These are phyloP conservation scores for Ganaspis sp. DNA, from an alignment of 1,140 invertebrate species.

Conservation along the genomic window DNA sequence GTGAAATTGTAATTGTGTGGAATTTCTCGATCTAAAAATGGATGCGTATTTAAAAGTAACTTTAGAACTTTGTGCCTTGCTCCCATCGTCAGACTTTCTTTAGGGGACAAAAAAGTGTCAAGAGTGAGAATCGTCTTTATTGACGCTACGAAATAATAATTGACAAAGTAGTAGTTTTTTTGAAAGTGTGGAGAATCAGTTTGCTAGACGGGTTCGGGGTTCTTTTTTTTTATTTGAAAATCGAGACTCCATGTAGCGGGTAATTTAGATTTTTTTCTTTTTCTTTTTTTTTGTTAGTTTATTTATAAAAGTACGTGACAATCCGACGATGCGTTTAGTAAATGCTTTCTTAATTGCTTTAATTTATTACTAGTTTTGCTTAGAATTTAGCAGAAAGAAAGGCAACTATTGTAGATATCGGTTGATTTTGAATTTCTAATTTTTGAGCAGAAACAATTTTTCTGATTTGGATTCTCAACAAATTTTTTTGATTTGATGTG, in stretches of 20 bases:
- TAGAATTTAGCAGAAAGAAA: not conserved
- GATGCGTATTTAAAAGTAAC: constrained; percentile 20
- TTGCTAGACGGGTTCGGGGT: not conserved
- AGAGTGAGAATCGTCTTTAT: not conserved
- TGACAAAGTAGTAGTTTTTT: not conserved
- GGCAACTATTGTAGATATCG: not conserved
- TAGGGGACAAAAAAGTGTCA: not conserved
- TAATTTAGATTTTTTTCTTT: too few relatives aligned
- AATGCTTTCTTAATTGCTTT: not conserved
- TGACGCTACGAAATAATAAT: constrained; percentile 2
- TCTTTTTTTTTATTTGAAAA: not conserved
- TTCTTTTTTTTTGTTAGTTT: not conserved
- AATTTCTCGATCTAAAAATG: constrained; percentile 17
- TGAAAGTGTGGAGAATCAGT: not conserved
- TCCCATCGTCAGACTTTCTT: constrained; percentile 22
- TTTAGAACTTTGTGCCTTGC: constrained; percentile 21
- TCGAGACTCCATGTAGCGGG: not conserved
- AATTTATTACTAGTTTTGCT: not conserved
- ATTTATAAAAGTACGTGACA: constrained; percentile 7
- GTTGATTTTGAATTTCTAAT: not conserved
- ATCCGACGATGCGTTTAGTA: not conserved
- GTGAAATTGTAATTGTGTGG: constrained; percentile 14
- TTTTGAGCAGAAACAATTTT: too few relatives aligned
- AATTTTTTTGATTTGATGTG: too few relatives aligned
- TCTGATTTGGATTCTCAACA: too few relatives aligned